Evolutionary conservation across 1,140 invertebrate genomes (phyloP).

Genomic region (Varroa destructor): DNA sequence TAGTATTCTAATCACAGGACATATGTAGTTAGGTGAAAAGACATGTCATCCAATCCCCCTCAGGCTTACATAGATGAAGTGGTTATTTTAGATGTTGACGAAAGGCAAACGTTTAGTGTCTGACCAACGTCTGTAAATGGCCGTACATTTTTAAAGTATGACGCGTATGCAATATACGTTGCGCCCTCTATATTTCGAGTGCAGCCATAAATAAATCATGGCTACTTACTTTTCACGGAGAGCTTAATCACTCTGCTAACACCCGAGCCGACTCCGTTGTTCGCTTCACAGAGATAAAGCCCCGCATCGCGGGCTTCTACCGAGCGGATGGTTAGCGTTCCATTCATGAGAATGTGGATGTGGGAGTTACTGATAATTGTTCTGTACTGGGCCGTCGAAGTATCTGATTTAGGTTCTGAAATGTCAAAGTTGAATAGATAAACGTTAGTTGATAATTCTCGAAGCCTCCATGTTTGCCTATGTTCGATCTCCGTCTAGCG

Average conservation of each 20-base stretch:
- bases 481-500: too few species aligned
- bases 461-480: too few species aligned
- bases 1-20: too few species aligned
- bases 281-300: conserved; percentile 43
- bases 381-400: conserved; percentile 28
- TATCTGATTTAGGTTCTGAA: conserved; percentile 27
- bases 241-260: conserved; percentile 44
- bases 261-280: conserved; percentile 42
- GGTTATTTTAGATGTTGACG: too few species aligned
- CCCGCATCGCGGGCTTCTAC: conserved; percentile 40
- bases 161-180: too few species aligned
- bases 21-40: too few species aligned
- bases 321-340: conserved; percentile 41
- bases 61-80: too few species aligned
- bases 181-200: neutral
- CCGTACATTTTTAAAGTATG: too few species aligned
- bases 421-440: neutral
- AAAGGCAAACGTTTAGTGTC: too few species aligned
- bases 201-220: neutral
- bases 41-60: too few species aligned
- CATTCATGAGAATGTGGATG: conserved; percentile 41
- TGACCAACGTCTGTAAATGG: too few species aligned
- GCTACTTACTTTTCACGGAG: conserved; percentile 42
- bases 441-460: neutral
- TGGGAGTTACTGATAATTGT: conserved; percentile 37